Base-by-base conservation (phyloP, 1,140 invertebrate genomes). In the Agraylea sexmaculata region DNA sequence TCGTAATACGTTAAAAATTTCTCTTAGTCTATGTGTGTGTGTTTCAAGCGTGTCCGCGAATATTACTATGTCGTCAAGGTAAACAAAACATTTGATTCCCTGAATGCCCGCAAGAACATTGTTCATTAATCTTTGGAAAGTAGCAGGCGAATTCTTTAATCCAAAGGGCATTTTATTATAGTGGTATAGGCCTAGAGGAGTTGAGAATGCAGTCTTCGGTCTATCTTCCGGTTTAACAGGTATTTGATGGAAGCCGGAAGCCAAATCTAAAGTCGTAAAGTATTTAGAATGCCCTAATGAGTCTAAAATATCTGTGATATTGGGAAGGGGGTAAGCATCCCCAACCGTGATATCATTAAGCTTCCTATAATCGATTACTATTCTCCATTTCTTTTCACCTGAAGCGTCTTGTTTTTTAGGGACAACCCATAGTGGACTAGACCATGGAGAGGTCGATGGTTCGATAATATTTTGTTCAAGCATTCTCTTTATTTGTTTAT, bases 311-410 rank as follows among this genome's bases (percentile, higher is more conserved):
- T 52, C 48, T 0, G 60, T 60, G 3, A 71, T 69, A n/a, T 61
- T 53, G 3, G 70, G 70, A 12, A 73, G 42, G 3, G 69, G 72
- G 49, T 59, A 73, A 12, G 47, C 47, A 40, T 74, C 68, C 4
- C 45, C 46, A 20, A 55, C 30, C 6, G n/a, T n/a, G n/a, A n/a
- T n/a, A n/a, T n/a, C n/a, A n/a, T n/a, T n/a, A n/a, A n/a, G n/a
- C n/a, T n/a, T n/a, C n/a, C n/a, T n/a, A n/a, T n/a, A n/a, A n/a
- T n/a, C n/a, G n/a, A n/a, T n/a, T n/a, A n/a, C n/a, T n/a, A n/a
- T n/a, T n/a, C n/a, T n/a, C n/a, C n/a, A n/a, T n/a, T n/a, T n/a
- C n/a, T n/a, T n/a, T n/a, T n/a, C n/a, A n/a, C n/a, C n/a, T n/a
- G n/a, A n/a, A n/a, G n/a, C n/a, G n/a, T n/a, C n/a, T n/a, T n/a